Conservation (phyloP, 2,113 vertebrate genomes). For the Enhydra lutris region DNA sequence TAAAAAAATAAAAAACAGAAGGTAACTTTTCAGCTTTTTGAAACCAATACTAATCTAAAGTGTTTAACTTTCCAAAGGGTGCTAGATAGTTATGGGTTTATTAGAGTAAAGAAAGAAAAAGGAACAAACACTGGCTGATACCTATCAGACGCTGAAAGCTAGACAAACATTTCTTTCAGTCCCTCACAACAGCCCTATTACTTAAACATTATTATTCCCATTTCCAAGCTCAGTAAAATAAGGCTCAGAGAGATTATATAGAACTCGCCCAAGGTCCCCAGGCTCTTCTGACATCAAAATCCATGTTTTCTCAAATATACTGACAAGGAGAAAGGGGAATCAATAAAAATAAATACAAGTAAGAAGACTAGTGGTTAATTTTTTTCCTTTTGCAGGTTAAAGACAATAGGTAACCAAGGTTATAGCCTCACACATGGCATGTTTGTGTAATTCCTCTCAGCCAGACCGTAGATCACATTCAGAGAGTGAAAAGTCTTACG, state of each 20-base stretch:
- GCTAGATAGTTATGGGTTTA: not conserved
- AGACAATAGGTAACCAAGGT: not conserved
- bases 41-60: not conserved
- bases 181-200: not conserved
- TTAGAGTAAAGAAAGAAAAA: not conserved
- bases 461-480: not conserved
- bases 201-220: not conserved
- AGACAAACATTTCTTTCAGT: not conserved
- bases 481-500: not conserved
- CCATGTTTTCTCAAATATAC: not conserved
- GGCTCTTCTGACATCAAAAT: not conserved
- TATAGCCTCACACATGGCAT: not conserved
- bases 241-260: not conserved
- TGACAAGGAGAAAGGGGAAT: not conserved
- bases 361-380: not conserved
- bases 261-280: not conserved
- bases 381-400: slow-evolving; percentile 9
- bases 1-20: slow-evolving; percentile 27
- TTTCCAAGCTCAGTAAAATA: slow-evolving; percentile 12
- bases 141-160: not conserved
- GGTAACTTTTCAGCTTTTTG: not conserved
- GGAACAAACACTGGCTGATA: not conserved
- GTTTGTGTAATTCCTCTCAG: not conserved
- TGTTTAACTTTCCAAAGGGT: not conserved
- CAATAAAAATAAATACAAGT: not conserved